These are phyloP conservation scores for Oceanites oceanicus DNA, from an alignment of 2,113 vertebrate genomes.

Conservation along the genomic window DNA sequence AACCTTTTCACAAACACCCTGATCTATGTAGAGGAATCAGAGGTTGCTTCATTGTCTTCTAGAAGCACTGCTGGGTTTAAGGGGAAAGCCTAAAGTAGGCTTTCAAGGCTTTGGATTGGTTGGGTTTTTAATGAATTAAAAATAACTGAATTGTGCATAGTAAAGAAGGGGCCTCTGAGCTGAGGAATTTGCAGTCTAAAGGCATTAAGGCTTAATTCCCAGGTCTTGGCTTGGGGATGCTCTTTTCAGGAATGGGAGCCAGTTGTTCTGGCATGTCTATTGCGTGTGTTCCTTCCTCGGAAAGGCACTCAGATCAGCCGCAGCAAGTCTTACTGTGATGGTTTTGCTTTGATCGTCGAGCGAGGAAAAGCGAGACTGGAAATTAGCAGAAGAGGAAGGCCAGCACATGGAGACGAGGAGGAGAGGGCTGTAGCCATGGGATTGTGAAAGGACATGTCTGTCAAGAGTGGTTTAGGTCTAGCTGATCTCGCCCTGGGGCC, in stretches of 20 bases:
- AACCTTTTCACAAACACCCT: neutral
- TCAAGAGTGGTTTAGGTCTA: conserved; percentile 10
- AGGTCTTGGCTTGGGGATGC: neutral
- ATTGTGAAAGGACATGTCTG: neutral
- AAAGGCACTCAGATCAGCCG: neutral
- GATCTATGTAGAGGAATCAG: neutral
- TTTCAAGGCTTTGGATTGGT: neutral
- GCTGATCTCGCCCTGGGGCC: neutral
- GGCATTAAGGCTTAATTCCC: neutral
- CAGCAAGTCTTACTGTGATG: neutral
- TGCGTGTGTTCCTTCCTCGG: neutral
- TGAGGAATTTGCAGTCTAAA: neutral
- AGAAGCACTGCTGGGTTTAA: neutral
- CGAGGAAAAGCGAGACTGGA: neutral
- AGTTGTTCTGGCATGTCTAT: neutral
- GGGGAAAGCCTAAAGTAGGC: neutral
- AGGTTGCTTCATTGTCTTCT: neutral
- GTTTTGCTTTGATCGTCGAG: neutral
- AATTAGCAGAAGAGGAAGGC: neutral
- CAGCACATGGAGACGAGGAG: neutral
- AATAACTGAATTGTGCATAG: neutral
- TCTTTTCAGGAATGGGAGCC: neutral
- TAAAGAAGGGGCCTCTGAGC: neutral
- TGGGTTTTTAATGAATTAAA: neutral
- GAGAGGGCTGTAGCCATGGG: neutral